These are phyloP conservation scores for Orientallactaga bullata DNA, from an alignment of 2,113 vertebrate genomes.

Conservation along the genomic window DNA sequence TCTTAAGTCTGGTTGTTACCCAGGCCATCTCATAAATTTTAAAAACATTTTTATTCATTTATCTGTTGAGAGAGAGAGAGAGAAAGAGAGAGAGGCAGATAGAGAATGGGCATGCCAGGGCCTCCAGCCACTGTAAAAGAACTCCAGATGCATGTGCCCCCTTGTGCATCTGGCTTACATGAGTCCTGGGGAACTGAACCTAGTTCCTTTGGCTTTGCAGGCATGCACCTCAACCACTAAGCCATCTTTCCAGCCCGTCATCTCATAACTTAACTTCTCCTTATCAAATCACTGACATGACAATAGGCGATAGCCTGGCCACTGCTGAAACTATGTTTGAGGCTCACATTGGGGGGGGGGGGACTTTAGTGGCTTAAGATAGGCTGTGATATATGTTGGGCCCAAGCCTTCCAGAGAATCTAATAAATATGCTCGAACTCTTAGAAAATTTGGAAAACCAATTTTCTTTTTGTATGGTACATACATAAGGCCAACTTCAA, in stretches of 20 bases:
- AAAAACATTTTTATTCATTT: too few relatives aligned
- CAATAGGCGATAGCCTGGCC: slow-evolving; percentile 37
- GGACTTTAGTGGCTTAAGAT: slow-evolving; percentile 59
- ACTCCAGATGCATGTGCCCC: too few relatives aligned
- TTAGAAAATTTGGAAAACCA: slow-evolving; percentile 58
- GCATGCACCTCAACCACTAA: too few relatives aligned
- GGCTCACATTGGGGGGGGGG: slow-evolving; percentile 58
- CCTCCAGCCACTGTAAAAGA: too few relatives aligned
- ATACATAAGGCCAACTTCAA: slow-evolving; percentile 60
- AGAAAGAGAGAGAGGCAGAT: too few relatives aligned
- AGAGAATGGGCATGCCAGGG: too few relatives aligned
- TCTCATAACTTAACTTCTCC: slow-evolving; percentile 52
- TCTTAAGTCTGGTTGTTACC: slow-evolving; percentile 59
- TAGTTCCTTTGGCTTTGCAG: too few relatives aligned
- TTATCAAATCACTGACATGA: slow-evolving; percentile 33
- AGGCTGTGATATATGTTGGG: background rate
- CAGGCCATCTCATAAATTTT: slow-evolving; percentile 16
- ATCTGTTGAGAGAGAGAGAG: too few relatives aligned
- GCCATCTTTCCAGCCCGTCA: background rate
- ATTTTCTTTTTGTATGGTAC: slow-evolving; percentile 16
- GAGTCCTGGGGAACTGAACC: too few relatives aligned
- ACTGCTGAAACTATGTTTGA: slow-evolving; percentile 43
- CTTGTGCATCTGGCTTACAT: too few relatives aligned
- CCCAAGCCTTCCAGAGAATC: slow-evolving; percentile 28
- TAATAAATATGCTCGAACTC: slow-evolving; percentile 50